Percentiles rank a stretch among this genome's conserved stretches.
phyloP scores from a whole-genome alignment of 1,140 invertebrate genomes.

The Dendrolimus kikuchii region DNA sequence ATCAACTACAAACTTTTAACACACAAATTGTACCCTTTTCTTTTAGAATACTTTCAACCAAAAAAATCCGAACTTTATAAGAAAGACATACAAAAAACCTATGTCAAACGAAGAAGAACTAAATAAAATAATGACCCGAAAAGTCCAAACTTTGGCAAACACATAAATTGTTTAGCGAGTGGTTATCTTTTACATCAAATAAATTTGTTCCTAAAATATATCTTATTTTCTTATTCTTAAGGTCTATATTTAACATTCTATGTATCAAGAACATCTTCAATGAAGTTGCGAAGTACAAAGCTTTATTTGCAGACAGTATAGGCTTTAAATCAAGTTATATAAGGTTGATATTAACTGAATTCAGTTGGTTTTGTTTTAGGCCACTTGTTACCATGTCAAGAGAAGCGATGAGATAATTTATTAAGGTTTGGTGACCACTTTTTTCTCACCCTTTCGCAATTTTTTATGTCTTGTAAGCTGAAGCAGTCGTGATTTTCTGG shows the following conservation, averaged over 20 bases:
- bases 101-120: conserved; percentile 10
- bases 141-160: conserved; percentile 51
- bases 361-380: background rate
- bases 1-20: background rate
- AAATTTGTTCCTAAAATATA: too few species aligned
- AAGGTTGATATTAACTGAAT: conserved; percentile 7
- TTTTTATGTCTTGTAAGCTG: conserved; percentile 12
- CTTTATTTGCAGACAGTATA: conserved; percentile 8
- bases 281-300: background rate
- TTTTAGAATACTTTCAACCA: background rate
- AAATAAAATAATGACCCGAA: conserved; percentile 47
- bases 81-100: background rate
- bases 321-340: conserved; percentile 3
- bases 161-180: conserved; percentile 58
- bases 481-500: conserved; percentile 5
- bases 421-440: conserved; percentile 32
- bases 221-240: too few species aligned
- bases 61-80: background rate
- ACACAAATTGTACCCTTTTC: background rate
- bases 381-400: conserved; percentile 22
- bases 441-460: conserved; percentile 34
- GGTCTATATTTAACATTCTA: too few species aligned
- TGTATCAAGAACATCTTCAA: too few species aligned
- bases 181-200: conserved; percentile 31
- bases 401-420: conserved; percentile 37